Evolutionary conservation across 2,888 invertebrate species (phyloP).

Genomic region (Drymonia ruficornis): DNA sequence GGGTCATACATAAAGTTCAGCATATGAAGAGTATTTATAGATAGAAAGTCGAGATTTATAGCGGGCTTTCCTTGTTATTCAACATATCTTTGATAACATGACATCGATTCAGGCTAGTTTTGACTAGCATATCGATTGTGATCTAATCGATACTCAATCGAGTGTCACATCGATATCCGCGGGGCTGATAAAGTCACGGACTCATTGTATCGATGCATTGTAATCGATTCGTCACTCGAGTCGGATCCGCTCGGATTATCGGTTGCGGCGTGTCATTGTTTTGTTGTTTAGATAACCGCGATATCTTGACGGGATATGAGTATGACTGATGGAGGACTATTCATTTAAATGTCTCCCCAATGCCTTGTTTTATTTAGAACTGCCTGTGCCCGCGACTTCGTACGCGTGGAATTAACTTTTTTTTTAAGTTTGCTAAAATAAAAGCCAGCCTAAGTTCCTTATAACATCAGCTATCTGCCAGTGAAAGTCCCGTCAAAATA

Average conservation of each 20-base stretch:
- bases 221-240: conserved; percentile 41
- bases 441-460: too few species aligned
- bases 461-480: too few species aligned
- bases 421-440: too few species aligned
- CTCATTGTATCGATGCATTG: conserved; percentile 26
- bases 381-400: too few species aligned
- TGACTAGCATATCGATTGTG: not conserved
- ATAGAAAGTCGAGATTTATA: too few species aligned
- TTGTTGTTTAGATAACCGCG: conserved; percentile 19
- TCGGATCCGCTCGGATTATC: conserved; percentile 39
- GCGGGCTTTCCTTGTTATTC: not conserved
- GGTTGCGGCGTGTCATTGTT: conserved; percentile 30
- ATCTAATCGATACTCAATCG: conserved; percentile 20
- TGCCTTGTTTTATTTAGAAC: too few species aligned
- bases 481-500: too few species aligned
- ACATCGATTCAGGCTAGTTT: not conserved
- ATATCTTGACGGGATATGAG: conserved; percentile 1
- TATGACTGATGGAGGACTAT: too few species aligned
- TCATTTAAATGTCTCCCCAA: too few species aligned
- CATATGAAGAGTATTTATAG: too few species aligned
- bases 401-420: too few species aligned
- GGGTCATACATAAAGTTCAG: too few species aligned
- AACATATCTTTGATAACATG: not conserved
- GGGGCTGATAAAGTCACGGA: conserved; percentile 40
- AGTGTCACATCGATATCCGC: conserved; percentile 23